Base-by-base conservation (phyloP, 2,113 vertebrate species). In the Theristicus caerulescens region DNA sequence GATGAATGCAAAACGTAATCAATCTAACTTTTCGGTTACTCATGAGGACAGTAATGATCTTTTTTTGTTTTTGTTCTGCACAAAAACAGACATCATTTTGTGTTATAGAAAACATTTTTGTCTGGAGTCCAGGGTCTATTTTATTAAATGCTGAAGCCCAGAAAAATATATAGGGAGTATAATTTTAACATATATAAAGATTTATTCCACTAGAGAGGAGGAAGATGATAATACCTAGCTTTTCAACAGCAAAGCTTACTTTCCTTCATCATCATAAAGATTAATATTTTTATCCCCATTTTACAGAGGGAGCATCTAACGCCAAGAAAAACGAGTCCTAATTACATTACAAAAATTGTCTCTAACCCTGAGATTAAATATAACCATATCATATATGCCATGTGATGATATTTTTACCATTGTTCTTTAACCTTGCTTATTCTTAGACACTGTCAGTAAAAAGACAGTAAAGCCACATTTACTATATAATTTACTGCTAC, bases 1-100 rank as follows among this genome's bases (percentile, higher is more conserved):
- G 85, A 79, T 93, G 84, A 93, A 91, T 44, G 65, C 85, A 92
- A 93, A 90, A 95, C 6, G 42, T 88, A 87, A 97, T 78, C 72
- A 40, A 19, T 95, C 73, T 82, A 67, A 88, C 18, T 42, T 83
- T 93, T 65, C 21, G 3, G 51, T 90, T 83, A 57, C 67, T 90
- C 61, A 55, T 47, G 61, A 83, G 34, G 24, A 90, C 14, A 86
- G n/a, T 40, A 92, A 71, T 32, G 22, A 71, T 44, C 6, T 31
- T 46, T n/a, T 51, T 86, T 64, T 62, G 26, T 74, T 87, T 54
- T 76, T 92, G 9, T 73, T 81, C 66, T 72, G 42, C 51, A 62
- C 16, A 51, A 89, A 96, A 80, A 2, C 64, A 97, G 62, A 88
- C 38, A 8, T 77, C 58, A 79, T 17, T 93, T 2, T 84, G 52